Evolutionary conservation across 2,797 vertebrate species (phyloP), one percentile per base, ranked within the genome.

Genomic region (Gallinago solitaria): DNA sequence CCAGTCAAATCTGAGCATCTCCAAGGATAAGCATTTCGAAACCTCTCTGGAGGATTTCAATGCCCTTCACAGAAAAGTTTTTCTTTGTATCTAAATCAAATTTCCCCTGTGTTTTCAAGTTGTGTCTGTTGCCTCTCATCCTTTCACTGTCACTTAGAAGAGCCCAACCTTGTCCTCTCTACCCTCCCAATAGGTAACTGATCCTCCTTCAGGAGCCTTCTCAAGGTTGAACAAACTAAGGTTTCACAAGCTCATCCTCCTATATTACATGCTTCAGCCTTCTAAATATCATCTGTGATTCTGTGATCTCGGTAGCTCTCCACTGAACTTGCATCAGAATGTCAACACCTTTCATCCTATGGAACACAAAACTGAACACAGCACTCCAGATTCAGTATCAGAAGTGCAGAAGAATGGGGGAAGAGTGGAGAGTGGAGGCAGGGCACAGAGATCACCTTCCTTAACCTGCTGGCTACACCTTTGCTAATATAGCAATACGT

Each of bases 361-460:
- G 30, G 24, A 67, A 90, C 32, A 24, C 48, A n/a, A 48, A 83
- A 67, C 16, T 8, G 6, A 27, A 51, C 30, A 15, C 9, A 16
- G 19, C 19, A 32, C 30, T 68, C 48, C n/a, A 83, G 21, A 32
- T 9, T 12, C 9, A 56, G 27, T 6, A 18, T 56, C 51, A 33
- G 47, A 76, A 50, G 17, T 8, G 6, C 27, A 82, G 10, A 39
- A 60, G 32, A 7, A 33, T 9, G 4, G 6, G 14, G 0, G 37
- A 8, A 39, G 17, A 17, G 25, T 4, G 5, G 4, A 9, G 2
- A 5, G 1, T 1, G 5, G 6, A 24, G 0, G 0, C 2, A 13
- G 23, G 9, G 17, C 24, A 27, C 0, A 1, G 32, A 64, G 77
- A 70, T n/a, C 11, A 59, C 13, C 18, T n/a, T 8, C 11, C 17